These are phyloP conservation scores for Muntiacus muntjak DNA, from an alignment of 2,113 vertebrate species.

Conservation along the genomic window DNA sequence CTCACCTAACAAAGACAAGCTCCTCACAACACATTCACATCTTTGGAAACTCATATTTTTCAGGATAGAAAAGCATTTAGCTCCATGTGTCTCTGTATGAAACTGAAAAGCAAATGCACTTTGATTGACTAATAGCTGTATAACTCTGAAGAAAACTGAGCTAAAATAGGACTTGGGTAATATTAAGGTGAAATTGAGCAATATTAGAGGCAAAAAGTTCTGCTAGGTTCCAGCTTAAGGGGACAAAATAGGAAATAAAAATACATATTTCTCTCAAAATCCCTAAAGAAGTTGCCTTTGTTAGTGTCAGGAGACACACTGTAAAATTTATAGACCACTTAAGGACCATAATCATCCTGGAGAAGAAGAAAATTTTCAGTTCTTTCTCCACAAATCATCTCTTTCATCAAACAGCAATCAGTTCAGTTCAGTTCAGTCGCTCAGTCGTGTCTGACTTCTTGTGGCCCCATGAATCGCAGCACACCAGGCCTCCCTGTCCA, in stretches of 20 bases:
- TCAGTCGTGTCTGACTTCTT: too few relatives aligned
- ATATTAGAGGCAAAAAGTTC: neutral
- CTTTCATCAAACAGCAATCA: neutral
- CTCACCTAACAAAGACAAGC: neutral
- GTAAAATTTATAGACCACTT: slow-evolving; percentile 5
- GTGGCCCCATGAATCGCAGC: too few relatives aligned
- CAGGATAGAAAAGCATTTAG: slow-evolving; percentile 12
- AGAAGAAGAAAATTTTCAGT: slow-evolving; percentile 3
- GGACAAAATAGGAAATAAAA: slow-evolving; percentile 27
- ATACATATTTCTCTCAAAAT: slow-evolving; percentile 34
- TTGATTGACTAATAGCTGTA: slow-evolving; percentile 58
- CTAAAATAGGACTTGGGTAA: slow-evolving; percentile 55
- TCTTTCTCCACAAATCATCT: neutral
- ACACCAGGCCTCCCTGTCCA: too few relatives aligned
- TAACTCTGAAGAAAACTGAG: slow-evolving; percentile 46
- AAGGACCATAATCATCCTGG: neutral
- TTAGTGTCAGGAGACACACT: neutral
- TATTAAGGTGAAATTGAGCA: slow-evolving; percentile 46
- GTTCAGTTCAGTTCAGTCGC: too few relatives aligned
- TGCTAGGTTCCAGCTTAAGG: slow-evolving; percentile 27
- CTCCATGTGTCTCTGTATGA: neutral
- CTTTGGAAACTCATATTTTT: slow-evolving; percentile 30
- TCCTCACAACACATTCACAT: neutral
- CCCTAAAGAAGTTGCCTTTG: neutral
- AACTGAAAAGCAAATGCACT: slow-evolving; percentile 44